These are phyloP conservation scores for Hydropsyche betteni DNA, from an alignment of 2,888 invertebrate genomes.

Conservation along the genomic window DNA sequence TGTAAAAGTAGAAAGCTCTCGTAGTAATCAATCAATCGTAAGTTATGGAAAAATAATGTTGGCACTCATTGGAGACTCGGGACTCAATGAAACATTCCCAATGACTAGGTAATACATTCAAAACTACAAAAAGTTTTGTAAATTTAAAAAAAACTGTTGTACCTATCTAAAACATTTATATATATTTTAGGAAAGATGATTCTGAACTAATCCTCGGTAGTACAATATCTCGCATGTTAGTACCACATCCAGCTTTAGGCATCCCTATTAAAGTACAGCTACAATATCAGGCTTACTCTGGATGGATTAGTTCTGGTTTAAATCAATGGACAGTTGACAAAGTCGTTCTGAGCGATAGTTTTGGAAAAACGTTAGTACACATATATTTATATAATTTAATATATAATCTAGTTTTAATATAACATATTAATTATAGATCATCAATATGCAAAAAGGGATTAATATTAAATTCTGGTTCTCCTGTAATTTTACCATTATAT, in stretches of 20 bases:
- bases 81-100: conserved; percentile 87
- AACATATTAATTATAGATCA: conserved; percentile 63
- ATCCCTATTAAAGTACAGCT: conserved; percentile 78
- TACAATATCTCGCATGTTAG: conserved; percentile 81
- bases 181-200: conserved; percentile 76
- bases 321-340: conserved; percentile 84
- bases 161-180: conserved; percentile 13
- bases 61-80: conserved; percentile 81
- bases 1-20: conserved; percentile 77
- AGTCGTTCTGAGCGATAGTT: conserved; percentile 84
- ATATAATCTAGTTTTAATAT: not conserved
- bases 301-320: conserved; percentile 88
- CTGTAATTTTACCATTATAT: conserved; percentile 77
- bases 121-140: not conserved
- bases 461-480: conserved; percentile 76
- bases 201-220: conserved; percentile 76
- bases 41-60: conserved; percentile 84
- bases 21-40: conserved; percentile 59
- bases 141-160: not conserved
- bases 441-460: conserved; percentile 83
- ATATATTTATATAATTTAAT: not conserved
- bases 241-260: conserved; percentile 86
- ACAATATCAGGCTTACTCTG: conserved; percentile 87
- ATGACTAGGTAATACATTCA: conserved; percentile 75
- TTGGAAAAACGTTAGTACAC: conserved; percentile 75